These are phyloP conservation scores for Australoheros scitulus DNA, from an alignment of 2,113 vertebrate species.

Conservation along the genomic window DNA sequence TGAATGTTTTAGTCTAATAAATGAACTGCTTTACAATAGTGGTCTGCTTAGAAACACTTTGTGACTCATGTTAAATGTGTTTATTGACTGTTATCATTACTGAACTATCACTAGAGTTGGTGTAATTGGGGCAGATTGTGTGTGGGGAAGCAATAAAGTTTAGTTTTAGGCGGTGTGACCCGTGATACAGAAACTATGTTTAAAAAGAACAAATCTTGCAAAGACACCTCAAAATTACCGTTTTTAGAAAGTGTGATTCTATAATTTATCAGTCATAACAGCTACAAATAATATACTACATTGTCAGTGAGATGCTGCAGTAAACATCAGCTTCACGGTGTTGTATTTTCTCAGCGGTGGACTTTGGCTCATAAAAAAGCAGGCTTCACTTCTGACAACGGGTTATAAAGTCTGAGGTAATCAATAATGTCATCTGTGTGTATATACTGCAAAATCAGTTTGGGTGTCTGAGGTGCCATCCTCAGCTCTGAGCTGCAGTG, in stretches of 20 bases:
- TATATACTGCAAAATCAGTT: constrained; percentile 32
- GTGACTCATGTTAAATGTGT: background rate
- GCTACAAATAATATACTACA: background rate
- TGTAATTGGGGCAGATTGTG: background rate
- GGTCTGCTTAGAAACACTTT: background rate
- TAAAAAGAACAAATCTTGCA: background rate
- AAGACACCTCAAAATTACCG: background rate
- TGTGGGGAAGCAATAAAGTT: background rate
- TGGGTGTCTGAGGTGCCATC: constrained; percentile 39
- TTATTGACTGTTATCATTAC: background rate
- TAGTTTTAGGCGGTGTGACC: background rate
- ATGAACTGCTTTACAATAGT: background rate
- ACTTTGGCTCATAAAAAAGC: constrained; percentile 26
- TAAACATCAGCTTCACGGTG: constrained; percentile 12
- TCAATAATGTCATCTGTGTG: constrained; percentile 51
- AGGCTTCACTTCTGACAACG: constrained; percentile 27
- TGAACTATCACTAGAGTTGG: background rate
- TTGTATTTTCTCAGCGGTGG: constrained; percentile 29
- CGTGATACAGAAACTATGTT: background rate
- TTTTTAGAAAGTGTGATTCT: background rate
- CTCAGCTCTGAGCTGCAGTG: constrained; percentile 17
- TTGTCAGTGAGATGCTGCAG: background rate
- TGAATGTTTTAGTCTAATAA: background rate
- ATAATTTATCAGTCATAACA: background rate
- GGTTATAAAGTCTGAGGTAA: constrained; percentile 53